These are phyloP conservation scores for Bombyx mandarina DNA, from an alignment of 1,140 invertebrate genomes.

Conservation along the genomic window DNA sequence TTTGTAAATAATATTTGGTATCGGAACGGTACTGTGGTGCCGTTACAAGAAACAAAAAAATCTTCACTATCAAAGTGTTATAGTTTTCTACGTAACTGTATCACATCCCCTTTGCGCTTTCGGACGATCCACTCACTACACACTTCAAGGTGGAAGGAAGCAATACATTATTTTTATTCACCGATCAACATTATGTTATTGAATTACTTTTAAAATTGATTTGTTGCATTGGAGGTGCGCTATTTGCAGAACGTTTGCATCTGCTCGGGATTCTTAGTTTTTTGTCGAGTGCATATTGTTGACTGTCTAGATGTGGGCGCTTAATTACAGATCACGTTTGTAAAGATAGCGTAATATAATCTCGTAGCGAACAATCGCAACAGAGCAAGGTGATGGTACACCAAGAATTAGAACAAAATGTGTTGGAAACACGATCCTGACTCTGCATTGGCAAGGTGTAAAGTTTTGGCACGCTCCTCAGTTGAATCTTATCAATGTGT, in stretches of 20 bases:
- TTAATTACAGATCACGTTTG: constrained; percentile 62
- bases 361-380: constrained; percentile 51
- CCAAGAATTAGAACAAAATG: constrained; percentile 27
- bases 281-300: constrained; percentile 40
- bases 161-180: constrained; percentile 58
- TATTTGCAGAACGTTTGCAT: constrained; percentile 56
- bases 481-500: constrained; percentile 19
- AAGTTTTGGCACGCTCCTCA: constrained; percentile 53
- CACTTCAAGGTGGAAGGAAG: constrained; percentile 65
- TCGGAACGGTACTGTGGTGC: constrained; percentile 45
- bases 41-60: constrained; percentile 56
- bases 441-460: constrained; percentile 34
- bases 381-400: constrained; percentile 48
- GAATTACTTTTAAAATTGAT: constrained; percentile 66
- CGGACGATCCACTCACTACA: constrained; percentile 27
- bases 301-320: constrained; percentile 53
- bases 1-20: constrained; percentile 44
- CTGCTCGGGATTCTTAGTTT: constrained; percentile 42
- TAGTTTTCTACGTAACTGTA: constrained; percentile 67
- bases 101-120: constrained; percentile 33
- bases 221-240: constrained; percentile 34
- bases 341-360: constrained; percentile 69
- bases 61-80: constrained; percentile 44
- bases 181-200: constrained; percentile 65
- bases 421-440: constrained; percentile 34